Evolutionary conservation across 2,888 invertebrate species (phyloP).

Genomic region (Macrophya annulata): DNA sequence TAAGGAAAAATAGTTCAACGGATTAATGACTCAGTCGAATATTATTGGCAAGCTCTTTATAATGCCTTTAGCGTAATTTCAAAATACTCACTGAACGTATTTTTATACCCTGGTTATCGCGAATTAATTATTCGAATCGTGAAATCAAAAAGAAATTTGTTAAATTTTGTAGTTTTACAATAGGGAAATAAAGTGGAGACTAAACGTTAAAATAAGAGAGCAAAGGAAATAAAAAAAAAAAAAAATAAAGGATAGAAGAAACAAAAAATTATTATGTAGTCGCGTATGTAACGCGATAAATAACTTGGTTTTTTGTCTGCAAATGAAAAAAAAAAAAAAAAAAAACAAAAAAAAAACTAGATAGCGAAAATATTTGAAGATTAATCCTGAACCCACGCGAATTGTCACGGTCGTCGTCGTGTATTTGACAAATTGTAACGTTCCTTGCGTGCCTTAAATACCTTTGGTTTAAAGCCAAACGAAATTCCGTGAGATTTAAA

Average conservation of each 20-base stretch:
- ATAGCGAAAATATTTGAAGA: neutral
- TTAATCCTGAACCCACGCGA: neutral
- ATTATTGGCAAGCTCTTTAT: constrained; percentile 50
- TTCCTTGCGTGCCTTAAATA: constrained; percentile 62
- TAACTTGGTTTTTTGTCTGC: neutral
- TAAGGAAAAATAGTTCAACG: neutral
- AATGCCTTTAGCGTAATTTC: constrained; percentile 5
- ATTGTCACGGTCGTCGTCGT: constrained; percentile 30
- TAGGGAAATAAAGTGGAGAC: neutral
- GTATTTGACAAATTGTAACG: constrained; percentile 61
- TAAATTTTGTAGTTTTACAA: neutral
- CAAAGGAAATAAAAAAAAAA: neutral
- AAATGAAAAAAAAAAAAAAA: neutral
- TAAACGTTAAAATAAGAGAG: neutral
- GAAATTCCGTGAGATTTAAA: constrained; percentile 63
- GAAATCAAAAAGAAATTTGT: neutral
- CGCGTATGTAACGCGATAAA: neutral
- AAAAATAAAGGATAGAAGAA: no score
- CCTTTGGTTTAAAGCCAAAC: constrained; percentile 70
- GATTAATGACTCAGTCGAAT: constrained; percentile 47
- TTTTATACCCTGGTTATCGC: neutral
- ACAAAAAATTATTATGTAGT: neutral
- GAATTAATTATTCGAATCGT: neutral
- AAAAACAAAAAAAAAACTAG: neutral
- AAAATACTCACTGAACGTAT: neutral